Percentiles rank a stretch among this genome's conserved stretches.
phyloP scores from a whole-genome alignment of 2,888 invertebrate species.

The Neria commutata region DNA sequence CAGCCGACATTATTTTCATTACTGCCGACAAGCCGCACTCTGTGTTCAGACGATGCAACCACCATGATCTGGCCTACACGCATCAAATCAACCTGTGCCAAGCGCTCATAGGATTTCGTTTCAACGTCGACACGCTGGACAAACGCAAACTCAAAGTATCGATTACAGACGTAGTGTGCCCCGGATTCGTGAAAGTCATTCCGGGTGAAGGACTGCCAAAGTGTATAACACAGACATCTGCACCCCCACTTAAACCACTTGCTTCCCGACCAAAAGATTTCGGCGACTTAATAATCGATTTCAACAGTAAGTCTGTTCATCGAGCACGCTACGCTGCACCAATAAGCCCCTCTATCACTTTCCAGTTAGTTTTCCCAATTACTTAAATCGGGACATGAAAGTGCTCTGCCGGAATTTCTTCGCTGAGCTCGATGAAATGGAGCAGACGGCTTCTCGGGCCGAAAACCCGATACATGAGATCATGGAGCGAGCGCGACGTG shows the following conservation, averaged over 20 bases:
- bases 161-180: constrained; percentile 74
- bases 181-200: constrained; percentile 72
- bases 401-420: background rate
- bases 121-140: constrained; percentile 74
- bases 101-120: constrained; percentile 73
- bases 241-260: too few relatives aligned
- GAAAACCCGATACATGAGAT: background rate
- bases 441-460: background rate
- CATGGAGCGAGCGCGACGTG: background rate
- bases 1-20: constrained; percentile 77
- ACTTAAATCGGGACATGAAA: background rate
- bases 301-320: constrained; percentile 61
- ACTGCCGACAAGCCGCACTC: constrained; percentile 75
- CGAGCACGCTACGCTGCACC: background rate
- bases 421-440: background rate
- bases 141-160: constrained; percentile 71
- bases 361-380: background rate
- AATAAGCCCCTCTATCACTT: background rate
- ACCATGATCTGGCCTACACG: constrained; percentile 71
- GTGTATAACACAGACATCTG: constrained; percentile 60
- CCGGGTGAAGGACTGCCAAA: constrained; percentile 77
- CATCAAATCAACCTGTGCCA: constrained; percentile 70
- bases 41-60: constrained; percentile 68
- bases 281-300: constrained; percentile 74
- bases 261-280: constrained; percentile 71